phyloP scores from a whole-genome alignment of 2,888 invertebrate genomes.

The Callinectes sapidus region DNA sequence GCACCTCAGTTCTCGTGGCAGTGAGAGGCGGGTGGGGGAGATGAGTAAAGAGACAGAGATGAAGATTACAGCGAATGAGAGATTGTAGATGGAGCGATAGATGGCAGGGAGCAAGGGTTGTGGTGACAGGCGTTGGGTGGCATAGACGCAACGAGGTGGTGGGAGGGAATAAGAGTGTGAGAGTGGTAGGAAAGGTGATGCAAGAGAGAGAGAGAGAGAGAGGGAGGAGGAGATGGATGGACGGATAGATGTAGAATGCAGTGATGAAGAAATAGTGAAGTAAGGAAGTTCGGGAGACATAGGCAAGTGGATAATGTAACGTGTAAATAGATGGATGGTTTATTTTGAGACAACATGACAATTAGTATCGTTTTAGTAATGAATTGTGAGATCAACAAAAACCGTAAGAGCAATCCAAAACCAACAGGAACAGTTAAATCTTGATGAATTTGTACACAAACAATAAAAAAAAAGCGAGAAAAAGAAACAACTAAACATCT shows the following conservation, averaged over 20 bases:
- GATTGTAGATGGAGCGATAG: background rate
- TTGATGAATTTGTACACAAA: background rate
- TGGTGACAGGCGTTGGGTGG: background rate
- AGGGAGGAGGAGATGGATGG: background rate
- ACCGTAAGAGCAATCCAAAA: background rate
- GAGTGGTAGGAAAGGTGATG: background rate
- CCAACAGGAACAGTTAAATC: background rate
- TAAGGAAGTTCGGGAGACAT: background rate
- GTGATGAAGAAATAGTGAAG: background rate
- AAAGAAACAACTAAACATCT: background rate
- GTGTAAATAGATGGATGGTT: too few species aligned
- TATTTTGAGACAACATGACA: too few species aligned
- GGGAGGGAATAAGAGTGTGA: background rate
- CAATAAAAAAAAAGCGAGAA: background rate
- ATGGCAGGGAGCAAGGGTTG: background rate
- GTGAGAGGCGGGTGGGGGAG: background rate
- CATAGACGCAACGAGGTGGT: background rate
- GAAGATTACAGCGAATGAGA: background rate
- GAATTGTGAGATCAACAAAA: too few species aligned
- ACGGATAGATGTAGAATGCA: background rate
- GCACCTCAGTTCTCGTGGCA: constrained; percentile 1
- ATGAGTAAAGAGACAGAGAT: constrained; percentile 12
- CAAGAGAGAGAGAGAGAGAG: background rate
- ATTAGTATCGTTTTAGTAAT: too few species aligned
- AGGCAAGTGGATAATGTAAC: background rate